phyloP scores from a whole-genome alignment of 2,113 vertebrate species.

The Poeciliopsis prolifica region DNA sequence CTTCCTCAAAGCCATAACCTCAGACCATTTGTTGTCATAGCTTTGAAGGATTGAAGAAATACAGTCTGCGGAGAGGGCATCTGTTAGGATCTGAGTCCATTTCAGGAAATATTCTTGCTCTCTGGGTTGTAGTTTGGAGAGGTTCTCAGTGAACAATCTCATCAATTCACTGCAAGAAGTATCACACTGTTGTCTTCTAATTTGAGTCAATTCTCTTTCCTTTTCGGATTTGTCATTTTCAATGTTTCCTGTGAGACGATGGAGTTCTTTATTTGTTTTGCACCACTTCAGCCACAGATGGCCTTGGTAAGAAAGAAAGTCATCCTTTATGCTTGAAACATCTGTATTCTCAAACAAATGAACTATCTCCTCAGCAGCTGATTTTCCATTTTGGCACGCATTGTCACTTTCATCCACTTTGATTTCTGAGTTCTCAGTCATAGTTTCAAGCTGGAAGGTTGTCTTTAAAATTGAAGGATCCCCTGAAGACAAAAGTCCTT shows the following conservation, averaged over 20 bases:
- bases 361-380: slow-evolving; percentile 34
- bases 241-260: slow-evolving; percentile 64
- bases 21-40: slow-evolving; percentile 64
- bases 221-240: slow-evolving; percentile 65
- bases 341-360: slow-evolving; percentile 42
- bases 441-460: slow-evolving; percentile 53
- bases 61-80: slow-evolving; percentile 45
- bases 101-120: slow-evolving; percentile 74
- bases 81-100: slow-evolving; percentile 68
- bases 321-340: slow-evolving; percentile 66
- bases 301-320: slow-evolving; percentile 53
- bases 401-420: slow-evolving; percentile 66
- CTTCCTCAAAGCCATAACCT: slow-evolving; percentile 57
- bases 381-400: slow-evolving; percentile 48
- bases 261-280: slow-evolving; percentile 68
- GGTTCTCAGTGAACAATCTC: slow-evolving; percentile 28
- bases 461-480: neutral
- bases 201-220: slow-evolving; percentile 59
- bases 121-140: slow-evolving; percentile 31
- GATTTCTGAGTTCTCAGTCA: slow-evolving; percentile 47
- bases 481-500: slow-evolving; percentile 38
- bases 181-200: slow-evolving; percentile 61
- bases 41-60: slow-evolving; percentile 53
- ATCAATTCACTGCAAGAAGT: slow-evolving; percentile 17
- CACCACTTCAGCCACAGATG: slow-evolving; percentile 73